Conservation (phyloP, 2,888 invertebrate species). For the Harpalus rufipes region DNA sequence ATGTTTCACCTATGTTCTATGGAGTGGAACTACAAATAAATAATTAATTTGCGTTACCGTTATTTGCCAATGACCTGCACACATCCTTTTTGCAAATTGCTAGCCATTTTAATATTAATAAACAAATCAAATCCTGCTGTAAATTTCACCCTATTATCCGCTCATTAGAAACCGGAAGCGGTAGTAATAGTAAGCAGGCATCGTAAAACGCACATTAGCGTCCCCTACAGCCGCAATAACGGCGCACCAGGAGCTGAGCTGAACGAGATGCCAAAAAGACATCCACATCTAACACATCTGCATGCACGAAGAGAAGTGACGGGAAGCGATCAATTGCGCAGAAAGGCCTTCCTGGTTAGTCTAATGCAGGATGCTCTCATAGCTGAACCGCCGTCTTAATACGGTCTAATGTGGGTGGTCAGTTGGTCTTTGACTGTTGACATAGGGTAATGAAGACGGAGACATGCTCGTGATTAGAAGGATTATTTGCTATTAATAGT, state of each 20-base stretch:
- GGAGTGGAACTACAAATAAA: too few relatives aligned
- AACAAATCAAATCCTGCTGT: neutral
- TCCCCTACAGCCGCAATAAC: slow-evolving; percentile 23
- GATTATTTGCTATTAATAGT: too few relatives aligned
- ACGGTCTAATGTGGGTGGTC: slow-evolving; percentile 47
- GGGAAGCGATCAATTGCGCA: slow-evolving; percentile 48
- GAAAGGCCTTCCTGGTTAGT: slow-evolving; percentile 49
- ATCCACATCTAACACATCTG: slow-evolving; percentile 11
- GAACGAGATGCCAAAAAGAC: slow-evolving; percentile 8
- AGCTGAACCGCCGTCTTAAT: slow-evolving; percentile 11
- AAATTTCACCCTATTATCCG: neutral
- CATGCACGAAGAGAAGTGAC: slow-evolving; percentile 13
- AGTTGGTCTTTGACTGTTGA: slow-evolving; percentile 2
- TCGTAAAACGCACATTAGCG: slow-evolving; percentile 32
- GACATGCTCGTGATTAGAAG: too few relatives aligned
- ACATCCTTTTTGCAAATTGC: neutral
- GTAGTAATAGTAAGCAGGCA: neutral
- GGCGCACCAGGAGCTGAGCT: too few relatives aligned
- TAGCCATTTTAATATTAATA: neutral
- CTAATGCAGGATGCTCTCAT: slow-evolving; percentile 34
- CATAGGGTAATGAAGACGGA: too few relatives aligned
- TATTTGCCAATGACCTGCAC: too few relatives aligned
- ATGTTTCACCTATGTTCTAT: too few relatives aligned
- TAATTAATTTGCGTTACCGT: too few relatives aligned
- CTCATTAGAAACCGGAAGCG: slow-evolving; percentile 11